phyloP scores from a whole-genome alignment of 2,888 invertebrate genomes.

The Zhengitettix transpicula region DNA sequence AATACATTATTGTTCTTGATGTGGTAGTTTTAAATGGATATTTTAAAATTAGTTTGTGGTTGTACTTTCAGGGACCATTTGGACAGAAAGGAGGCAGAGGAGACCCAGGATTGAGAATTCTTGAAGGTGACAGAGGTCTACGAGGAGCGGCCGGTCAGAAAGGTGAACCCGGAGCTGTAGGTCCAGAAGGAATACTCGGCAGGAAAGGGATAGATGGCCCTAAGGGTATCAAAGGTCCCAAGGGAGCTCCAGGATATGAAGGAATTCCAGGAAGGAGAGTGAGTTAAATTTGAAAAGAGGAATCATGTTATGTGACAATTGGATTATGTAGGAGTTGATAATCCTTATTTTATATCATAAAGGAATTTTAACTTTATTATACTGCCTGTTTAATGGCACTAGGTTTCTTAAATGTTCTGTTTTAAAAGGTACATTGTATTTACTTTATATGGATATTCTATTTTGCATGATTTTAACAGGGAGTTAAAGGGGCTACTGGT shows the following conservation, averaged over 20 bases:
- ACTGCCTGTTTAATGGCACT: too few relatives aligned
- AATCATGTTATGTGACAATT: background rate
- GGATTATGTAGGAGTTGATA: too few relatives aligned
- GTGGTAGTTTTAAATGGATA: too few relatives aligned
- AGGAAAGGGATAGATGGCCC: slow-evolving; percentile 19
- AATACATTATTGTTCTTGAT: too few relatives aligned
- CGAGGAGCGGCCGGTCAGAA: slow-evolving; percentile 17
- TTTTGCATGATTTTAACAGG: slow-evolving; percentile 15
- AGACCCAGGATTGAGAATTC: slow-evolving; percentile 16
- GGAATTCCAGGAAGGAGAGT: slow-evolving; percentile 15
- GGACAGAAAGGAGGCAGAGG: slow-evolving; percentile 19
- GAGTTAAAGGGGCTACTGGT: slow-evolving; percentile 28
- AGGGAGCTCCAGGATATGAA: slow-evolving; percentile 16
- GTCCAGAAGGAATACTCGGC: slow-evolving; percentile 19
- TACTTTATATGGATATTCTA: too few relatives aligned
- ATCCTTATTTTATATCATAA: too few relatives aligned
- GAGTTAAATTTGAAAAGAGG: slow-evolving; percentile 2
- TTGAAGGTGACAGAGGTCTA: slow-evolving; percentile 16
- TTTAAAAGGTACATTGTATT: too few relatives aligned
- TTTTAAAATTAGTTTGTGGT: too few relatives aligned
- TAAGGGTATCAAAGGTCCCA: slow-evolving; percentile 14
- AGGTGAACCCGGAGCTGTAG: slow-evolving; percentile 20
- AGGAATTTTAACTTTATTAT: too few relatives aligned
- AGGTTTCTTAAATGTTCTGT: too few relatives aligned
- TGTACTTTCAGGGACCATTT: slow-evolving; percentile 12